Conservation (phyloP, 2,113 vertebrate species). For the Tauraco erythrolophus region DNA sequence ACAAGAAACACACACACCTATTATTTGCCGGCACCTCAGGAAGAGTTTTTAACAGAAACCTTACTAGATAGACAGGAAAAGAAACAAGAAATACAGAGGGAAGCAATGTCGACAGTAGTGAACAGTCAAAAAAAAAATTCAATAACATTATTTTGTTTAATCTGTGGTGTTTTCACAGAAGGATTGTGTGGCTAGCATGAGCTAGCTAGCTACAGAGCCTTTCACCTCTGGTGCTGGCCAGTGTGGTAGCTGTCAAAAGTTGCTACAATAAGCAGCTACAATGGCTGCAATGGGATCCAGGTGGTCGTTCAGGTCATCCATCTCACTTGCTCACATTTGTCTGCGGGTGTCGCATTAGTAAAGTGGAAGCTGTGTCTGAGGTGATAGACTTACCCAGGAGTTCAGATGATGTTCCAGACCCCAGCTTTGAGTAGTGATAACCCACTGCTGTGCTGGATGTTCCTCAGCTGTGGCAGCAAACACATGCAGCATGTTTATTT, state of each 20-base stretch:
- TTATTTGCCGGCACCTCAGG: background rate
- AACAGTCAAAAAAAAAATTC: background rate
- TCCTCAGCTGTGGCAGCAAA: no score
- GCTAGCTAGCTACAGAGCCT: background rate
- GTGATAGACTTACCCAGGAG: background rate
- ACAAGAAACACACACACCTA: background rate
- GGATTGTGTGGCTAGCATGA: background rate
- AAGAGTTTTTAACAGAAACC: background rate
- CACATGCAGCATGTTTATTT: no score
- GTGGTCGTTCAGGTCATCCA: background rate
- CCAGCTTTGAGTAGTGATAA: background rate
- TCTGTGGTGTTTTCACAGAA: background rate
- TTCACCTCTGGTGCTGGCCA: background rate
- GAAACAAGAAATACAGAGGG: background rate
- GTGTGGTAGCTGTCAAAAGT: background rate
- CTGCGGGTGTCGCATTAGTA: background rate
- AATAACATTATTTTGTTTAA: background rate
- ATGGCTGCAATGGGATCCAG: background rate
- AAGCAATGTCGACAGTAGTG: background rate
- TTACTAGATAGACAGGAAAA: background rate
- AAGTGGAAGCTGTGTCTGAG: background rate
- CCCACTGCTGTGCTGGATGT: no score
- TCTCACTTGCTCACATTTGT: background rate
- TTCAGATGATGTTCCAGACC: background rate
- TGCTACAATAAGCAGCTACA: background rate